Percentiles rank a stretch among this genome's conserved stretches.
Conservation (phyloP, 2,888 invertebrate species). For the Cosmia pyralina region DNA sequence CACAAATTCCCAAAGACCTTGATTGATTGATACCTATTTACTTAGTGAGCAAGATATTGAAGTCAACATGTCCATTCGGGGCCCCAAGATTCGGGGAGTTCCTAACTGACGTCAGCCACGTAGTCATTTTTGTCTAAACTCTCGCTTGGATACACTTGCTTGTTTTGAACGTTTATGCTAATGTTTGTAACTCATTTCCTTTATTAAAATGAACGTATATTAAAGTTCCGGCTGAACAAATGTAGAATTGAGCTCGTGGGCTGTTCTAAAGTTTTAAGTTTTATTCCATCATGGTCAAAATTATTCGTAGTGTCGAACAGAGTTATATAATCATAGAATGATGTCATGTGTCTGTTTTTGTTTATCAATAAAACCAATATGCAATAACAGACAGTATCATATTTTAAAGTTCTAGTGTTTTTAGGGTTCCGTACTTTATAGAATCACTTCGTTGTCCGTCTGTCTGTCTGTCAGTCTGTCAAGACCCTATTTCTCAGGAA, state of each 20-base stretch:
- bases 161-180: slow-evolving; percentile 46
- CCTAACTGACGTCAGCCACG: slow-evolving; percentile 34
- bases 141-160: slow-evolving; percentile 31
- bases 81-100: no score
- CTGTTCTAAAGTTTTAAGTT: neutral
- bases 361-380: slow-evolving; percentile 7
- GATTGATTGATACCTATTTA: neutral
- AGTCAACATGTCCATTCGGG: slow-evolving; percentile 10
- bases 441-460: no score
- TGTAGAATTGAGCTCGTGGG: slow-evolving; percentile 7
- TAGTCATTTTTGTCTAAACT: slow-evolving; percentile 38
- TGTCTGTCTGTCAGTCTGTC: no score
- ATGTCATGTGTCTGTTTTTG: slow-evolving; percentile 44
- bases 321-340: slow-evolving; percentile 12
- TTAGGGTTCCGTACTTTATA: no score
- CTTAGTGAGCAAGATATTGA: slow-evolving; percentile 22
- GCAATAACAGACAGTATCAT: neutral
- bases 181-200: slow-evolving; percentile 52
- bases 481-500: no score
- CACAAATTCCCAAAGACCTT: neutral
- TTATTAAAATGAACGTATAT: slow-evolving; percentile 31
- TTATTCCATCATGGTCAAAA: slow-evolving; percentile 21
- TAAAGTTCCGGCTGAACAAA: slow-evolving; percentile 35
- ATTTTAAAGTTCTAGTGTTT: neutral
- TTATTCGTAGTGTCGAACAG: slow-evolving; percentile 8